phyloP scores from a whole-genome alignment of 2,797 vertebrate species.

The Todus mexicanus region DNA sequence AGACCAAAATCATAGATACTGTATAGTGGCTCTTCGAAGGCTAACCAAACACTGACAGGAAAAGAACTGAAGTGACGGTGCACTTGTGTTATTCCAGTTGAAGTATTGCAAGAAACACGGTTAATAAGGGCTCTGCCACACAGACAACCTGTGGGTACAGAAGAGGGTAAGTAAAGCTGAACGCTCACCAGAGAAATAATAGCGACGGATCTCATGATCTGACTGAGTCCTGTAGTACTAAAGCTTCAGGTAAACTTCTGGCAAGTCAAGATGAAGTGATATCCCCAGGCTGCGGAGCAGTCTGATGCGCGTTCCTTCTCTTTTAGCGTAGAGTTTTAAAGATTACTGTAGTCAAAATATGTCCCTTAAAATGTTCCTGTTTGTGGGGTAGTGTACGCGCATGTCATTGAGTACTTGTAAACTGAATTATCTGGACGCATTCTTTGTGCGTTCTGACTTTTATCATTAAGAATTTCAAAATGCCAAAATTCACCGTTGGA shows the following conservation, averaged over 20 bases:
- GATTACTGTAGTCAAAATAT: not conserved
- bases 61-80: not conserved
- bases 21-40: not conserved
- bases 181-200: not conserved
- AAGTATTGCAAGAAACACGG: not conserved
- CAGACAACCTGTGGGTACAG: not conserved
- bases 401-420: not conserved
- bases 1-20: not conserved
- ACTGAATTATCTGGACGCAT: not conserved
- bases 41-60: not conserved
- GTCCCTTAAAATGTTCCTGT: not conserved
- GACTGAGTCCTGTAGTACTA: not conserved
- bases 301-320: not conserved
- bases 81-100: not conserved
- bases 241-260: not conserved
- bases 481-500: not conserved
- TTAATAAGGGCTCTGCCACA: not conserved
- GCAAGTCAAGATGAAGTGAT: not conserved
- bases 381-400: not conserved
- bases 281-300: not conserved
- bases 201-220: not conserved
- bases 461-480: not conserved
- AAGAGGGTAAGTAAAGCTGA: not conserved
- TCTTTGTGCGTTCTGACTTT: not conserved
- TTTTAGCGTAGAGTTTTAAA: not conserved